phyloP scores from a whole-genome alignment of 2,113 vertebrate species.

The Blennius ocellaris region DNA sequence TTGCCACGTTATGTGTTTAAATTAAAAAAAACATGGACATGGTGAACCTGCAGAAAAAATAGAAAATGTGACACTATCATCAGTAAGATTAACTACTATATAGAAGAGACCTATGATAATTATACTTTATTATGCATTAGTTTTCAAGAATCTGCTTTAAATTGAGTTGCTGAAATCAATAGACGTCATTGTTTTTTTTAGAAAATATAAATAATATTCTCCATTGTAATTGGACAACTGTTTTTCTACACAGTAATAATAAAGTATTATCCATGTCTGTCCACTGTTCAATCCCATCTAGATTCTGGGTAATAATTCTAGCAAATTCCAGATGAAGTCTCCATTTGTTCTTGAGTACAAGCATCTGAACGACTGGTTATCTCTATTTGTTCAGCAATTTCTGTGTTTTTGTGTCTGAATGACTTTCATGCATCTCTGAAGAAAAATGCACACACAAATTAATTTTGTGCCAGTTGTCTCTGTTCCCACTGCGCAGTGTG shows the following conservation, averaged over 20 bases:
- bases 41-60: not conserved
- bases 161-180: not conserved
- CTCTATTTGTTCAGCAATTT: not conserved
- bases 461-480: no score
- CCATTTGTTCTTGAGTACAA: not conserved
- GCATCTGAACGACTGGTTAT: not conserved
- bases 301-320: constrained; percentile 6
- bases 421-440: not conserved
- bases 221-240: not conserved
- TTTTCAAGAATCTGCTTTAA: not conserved
- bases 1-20: constrained; percentile 2
- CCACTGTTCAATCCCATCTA: not conserved
- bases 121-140: no score
- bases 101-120: not conserved
- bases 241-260: not conserved
- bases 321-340: not conserved
- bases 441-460: not conserved
- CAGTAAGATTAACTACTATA: not conserved
- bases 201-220: not conserved
- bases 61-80: not conserved
- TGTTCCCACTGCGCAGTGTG: not conserved
- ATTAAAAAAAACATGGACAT: not conserved
- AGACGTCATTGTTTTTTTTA: not conserved
- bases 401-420: not conserved
- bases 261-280: not conserved